Base-by-base conservation (phyloP, 2,888 invertebrate genomes). In the Petrolisthes manimaculis region DNA sequence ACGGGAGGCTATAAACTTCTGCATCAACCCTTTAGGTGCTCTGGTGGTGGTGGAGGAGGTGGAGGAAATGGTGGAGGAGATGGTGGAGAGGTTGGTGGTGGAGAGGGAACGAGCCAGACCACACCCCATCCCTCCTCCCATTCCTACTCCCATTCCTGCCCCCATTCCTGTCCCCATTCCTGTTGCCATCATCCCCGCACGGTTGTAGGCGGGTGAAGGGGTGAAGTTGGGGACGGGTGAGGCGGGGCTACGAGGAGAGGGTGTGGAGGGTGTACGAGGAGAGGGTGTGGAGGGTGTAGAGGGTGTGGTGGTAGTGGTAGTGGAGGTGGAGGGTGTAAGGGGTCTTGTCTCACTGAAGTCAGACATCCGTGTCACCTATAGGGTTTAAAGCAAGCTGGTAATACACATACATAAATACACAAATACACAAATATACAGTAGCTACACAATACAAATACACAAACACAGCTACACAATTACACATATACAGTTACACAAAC, bases 1-100 rank as follows among this genome's bases (percentile, higher is more conserved):
- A 86, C 96, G 95, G 55, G 95, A 96, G 89, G 96, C 96, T 90
- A 97, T 95, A 92, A 97, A 97, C 92, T 96, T 95, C 92, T 97
- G 96, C 97, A 97, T 97, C 54, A 97, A 94, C 18, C 97, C 97
- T 92, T 95, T 96, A 74, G 90, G 84, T 24, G 89, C 71, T 18
- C 90, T 67, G 56, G 69, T 54, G 61, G 69, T 67, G n/a, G 83
- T 55, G 61, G 84, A 21, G 67, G 75, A 54, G 78, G 88, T 14
- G 78, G 81, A 24, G 37, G 86, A 74, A 79, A 86, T 89, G 53
- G 75, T 89, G 84, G 90, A 88, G 84, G 89, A 89, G 37, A 89
- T 61, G 78, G 67, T 21, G 78, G 81, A 24, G 37, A 88, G 81
- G 82, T 89, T 89, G 53, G 75, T 90, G 84, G 90, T 89, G 84